Base-by-base conservation (phyloP, 2,797 vertebrate genomes). In the Phrynocephalus vlangalii region DNA sequence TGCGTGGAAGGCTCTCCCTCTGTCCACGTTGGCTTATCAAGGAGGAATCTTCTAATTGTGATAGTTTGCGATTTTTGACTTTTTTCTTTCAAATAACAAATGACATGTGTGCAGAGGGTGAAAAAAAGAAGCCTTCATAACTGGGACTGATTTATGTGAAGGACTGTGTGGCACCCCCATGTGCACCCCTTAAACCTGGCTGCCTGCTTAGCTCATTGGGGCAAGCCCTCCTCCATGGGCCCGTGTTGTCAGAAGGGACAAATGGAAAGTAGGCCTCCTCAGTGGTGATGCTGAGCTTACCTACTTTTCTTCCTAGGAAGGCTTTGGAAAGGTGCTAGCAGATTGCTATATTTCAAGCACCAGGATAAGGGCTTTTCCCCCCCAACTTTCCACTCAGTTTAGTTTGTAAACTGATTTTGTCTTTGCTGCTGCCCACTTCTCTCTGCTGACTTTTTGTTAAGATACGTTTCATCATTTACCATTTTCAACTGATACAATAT, bases 1-100 rank as follows among this genome's bases (percentile, higher is more conserved):
- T 33, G 1, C 15, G 44, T 87, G 15, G 86, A 87, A 72, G n/a
- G 71, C 52, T 85, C 22, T 26, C 67, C 86, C 13, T 79, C 26
- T 83, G 86, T 52, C 90, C 38, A 33, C 63, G 8, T 6, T 33
- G 0, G 87, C 33, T 72, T 33, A 88, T 38, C 20, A 67, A 9
- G 28, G 7, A 30, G 48, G 28, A 66, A 72, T 68, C 9, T 10
- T 77, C 84, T 66, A 24, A 85, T 28, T 38, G 28, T 26, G 22
- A 3, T 56, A 56, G 9, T 56, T 33, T 5, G 9, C 68, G 3
- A 22, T 76, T 8, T 71, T 63, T 79, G 70, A 78, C 33, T 2
- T 13, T 72, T 44, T 48, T 50, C 38, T 73, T 66, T 28, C 28
- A 79, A 71, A 28, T 78, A 83, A 87, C 70, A 70, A 87, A 44